Base-by-base conservation (phyloP, 1,140 invertebrate genomes). In the Bicyclus anynana region DNA sequence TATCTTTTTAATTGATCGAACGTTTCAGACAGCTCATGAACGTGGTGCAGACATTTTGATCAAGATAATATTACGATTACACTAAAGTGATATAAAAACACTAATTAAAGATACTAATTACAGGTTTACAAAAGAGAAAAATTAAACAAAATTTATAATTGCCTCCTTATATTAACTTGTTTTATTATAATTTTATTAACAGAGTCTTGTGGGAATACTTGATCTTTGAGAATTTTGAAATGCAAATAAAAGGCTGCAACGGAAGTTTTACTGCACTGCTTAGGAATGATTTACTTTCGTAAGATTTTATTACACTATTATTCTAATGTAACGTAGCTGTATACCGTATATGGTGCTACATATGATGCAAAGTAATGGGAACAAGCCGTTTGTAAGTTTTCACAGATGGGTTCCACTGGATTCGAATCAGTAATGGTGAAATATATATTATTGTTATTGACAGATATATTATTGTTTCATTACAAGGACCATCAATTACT, bases 31-130 rank as follows among this genome's bases (percentile, higher is more conserved):
- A 44, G 14, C 12, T 44, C 16, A 20, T 20, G 16, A 20, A 44
- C 17, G 40, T 16, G 7, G 16, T 44, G 40, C 17, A 12, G 18
- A 14, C 40, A n/a, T 20, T 44, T 44, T 16, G 17, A 44, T 44
- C 40, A 44, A 44, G 40, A 44, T 44, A 33, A 12, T 33, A 17
- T 44, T 44, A 40, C 16, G 37, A 40, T 40, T 40, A 44, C 9
- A 44, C 40, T 20, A 9, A 44, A 20, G 18, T 44, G 40, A 44
- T 44, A 12, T 20, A 44, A 44, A 44, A 21, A 44, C 40, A n/a
- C 17, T 44, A 44, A 44, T 44, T 44, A 44, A 5, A 16, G 17
- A 20, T 20, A 44, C 40, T 18, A 44, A 44, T 20, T 42, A 17
- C 6, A 20, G 7, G 38, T 42, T 42, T 42, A 42, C 40, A 44